phyloP scores from a whole-genome alignment of 2,888 invertebrate genomes.

The Dermolepida albohirtum region DNA sequence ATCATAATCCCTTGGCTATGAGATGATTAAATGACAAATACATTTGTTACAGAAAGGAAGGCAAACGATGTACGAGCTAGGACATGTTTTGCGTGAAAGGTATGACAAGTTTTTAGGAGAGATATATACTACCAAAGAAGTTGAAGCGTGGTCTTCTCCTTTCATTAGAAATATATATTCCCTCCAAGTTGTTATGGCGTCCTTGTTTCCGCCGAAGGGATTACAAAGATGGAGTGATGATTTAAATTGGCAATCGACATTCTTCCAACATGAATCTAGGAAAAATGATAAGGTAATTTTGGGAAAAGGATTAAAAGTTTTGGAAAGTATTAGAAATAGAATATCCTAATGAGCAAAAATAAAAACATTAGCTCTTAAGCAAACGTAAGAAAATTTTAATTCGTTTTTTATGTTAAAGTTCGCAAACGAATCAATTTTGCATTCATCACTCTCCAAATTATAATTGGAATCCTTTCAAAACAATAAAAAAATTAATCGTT shows the following conservation, averaged over 20 bases:
- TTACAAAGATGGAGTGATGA: constrained; percentile 69
- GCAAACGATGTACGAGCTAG: constrained; percentile 70
- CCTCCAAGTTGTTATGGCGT: constrained; percentile 74
- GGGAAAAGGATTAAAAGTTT: no score
- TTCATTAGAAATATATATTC: constrained; percentile 80
- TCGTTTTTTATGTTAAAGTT: no score
- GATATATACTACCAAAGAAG: constrained; percentile 67
- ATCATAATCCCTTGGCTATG: not conserved
- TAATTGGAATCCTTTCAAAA: no score
- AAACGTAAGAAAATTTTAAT: no score
- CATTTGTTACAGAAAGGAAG: constrained; percentile 70
- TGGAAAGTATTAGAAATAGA: no score
- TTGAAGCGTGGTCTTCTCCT: constrained; percentile 76
- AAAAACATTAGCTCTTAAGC: no score
- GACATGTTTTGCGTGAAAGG: constrained; percentile 70
- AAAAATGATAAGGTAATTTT: no score
- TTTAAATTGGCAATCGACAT: constrained; percentile 81
- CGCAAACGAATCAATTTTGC: no score
- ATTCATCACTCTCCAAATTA: no score
- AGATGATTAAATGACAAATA: not conserved
- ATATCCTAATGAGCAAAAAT: no score
- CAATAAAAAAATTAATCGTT: no score
- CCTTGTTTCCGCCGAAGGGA: constrained; percentile 73
- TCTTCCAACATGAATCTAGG: constrained; percentile 56
- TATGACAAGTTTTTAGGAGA: constrained; percentile 70